Evolutionary conservation across 2,888 invertebrate species (phyloP), one percentile per base, ranked within the genome.

Genomic region (Erebia epiphron): DNA sequence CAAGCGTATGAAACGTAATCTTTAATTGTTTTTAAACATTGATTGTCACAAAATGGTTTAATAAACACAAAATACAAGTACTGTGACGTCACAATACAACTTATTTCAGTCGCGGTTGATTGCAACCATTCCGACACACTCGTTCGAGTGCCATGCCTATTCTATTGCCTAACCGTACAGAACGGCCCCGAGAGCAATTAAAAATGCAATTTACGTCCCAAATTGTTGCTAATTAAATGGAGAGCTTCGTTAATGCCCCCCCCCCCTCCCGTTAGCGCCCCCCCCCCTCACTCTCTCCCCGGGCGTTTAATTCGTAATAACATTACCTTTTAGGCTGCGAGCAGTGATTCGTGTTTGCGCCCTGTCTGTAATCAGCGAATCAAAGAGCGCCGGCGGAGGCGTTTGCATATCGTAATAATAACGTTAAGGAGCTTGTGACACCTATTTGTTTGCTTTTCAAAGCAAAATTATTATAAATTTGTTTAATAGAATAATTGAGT

Each of bases 171-270:
- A 52, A 16, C n/a, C 52, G n/a, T 61, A 73, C 64, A 58, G 43
- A 65, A 69, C 67, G n/a, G 60, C 78, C 74, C 78, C 77, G 79
- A 79, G 81, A 79, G 81, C 84, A 82, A 84, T 87, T 86, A 86
- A 87, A 87, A 87, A 85, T 81, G 86, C 85, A 87, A 89, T 88
- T 87, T 86, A 82, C 81, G 80, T 80, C 79, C 79, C 79, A 83
- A 82, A 83, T 79, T 80, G 79, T 78, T 79, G 84, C 86, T 88
- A 88, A 89, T 88, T 87, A 88, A 86, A 86, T 83, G 79, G 82
- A 84, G 84, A 86, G 85, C 84, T 83, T 82, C 83, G 83, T 79
- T 82, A 83, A 83, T 82, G 82, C 79, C 70, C 72, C 52, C 70
- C 72, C 52, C 49, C 75, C 66, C 62, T 68, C 52, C 69, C 70